Evolutionary conservation across 2,797 vertebrate species (phyloP).

Genomic region (Paedocypris micromegethes): DNA sequence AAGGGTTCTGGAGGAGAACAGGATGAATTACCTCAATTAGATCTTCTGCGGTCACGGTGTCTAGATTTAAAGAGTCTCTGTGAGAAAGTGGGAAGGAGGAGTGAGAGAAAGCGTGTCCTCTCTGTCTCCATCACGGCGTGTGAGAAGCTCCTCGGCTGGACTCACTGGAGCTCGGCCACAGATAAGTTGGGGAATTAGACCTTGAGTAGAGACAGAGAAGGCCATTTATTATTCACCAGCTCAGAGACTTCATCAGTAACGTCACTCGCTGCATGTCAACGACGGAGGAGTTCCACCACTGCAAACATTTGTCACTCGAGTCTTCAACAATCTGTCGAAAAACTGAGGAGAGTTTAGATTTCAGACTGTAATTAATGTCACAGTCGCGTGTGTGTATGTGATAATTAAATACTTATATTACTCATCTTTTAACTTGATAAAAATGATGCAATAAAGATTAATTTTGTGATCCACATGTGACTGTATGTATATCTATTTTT

Average conservation of each 20-base stretch:
- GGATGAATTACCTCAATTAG: no score
- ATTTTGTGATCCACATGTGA: no score
- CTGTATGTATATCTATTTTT: no score
- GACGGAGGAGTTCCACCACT: not conserved
- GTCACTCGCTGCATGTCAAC: constrained; percentile 18
- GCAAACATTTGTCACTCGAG: not conserved
- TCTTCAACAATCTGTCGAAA: no score
- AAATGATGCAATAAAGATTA: no score
- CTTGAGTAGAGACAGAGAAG: constrained; percentile 4
- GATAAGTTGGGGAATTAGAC: constrained; percentile 17
- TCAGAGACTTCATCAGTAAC: constrained; percentile 18
- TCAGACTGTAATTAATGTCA: no score
- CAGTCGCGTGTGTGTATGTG: no score
- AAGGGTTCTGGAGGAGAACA: no score
- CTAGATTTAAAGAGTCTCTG: constrained; percentile 1
- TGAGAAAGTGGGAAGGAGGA: not conserved
- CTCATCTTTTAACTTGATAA: no score
- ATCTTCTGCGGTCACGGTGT: no score
- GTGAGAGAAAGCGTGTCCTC: not conserved
- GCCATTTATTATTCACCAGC: constrained; percentile 26
- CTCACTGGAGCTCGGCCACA: not conserved
- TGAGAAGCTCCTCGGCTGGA: not conserved
- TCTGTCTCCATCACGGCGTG: not conserved
- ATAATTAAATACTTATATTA: no score
- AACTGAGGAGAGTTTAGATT: no score